Percentiles rank a stretch among this genome's conserved stretches.
Evolutionary conservation across 1,140 invertebrate species (phyloP).

Genomic region (Drosophila mojavensis): DNA sequence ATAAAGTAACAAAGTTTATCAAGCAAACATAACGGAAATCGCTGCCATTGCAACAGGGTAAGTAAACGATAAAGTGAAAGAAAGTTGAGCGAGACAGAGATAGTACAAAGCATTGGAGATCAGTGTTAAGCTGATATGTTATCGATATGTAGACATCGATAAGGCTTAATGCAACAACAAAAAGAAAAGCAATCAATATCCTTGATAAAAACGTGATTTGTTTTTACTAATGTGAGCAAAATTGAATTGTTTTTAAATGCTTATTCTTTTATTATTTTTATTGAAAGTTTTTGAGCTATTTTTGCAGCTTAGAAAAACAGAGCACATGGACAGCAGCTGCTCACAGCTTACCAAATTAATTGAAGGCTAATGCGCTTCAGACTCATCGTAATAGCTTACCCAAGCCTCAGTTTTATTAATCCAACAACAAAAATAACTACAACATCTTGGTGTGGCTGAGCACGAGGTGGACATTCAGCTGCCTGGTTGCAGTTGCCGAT

Average conservation of each 20-base stretch:
- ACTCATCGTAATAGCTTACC: background rate
- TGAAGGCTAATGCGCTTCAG: background rate
- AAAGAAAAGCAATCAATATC: too few species aligned
- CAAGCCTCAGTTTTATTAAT: constrained; percentile 21
- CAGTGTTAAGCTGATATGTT: constrained; percentile 5
- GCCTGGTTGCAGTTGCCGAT: constrained; percentile 21
- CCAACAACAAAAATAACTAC: background rate
- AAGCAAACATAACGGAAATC: constrained; percentile 33
- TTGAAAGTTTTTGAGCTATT: too few species aligned
- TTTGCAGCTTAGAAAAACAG: too few species aligned
- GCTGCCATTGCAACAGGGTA: constrained; percentile 7
- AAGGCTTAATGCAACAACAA: background rate
- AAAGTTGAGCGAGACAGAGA: background rate
- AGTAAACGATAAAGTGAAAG: background rate
- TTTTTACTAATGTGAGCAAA: too few species aligned
- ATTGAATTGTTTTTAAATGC: too few species aligned
- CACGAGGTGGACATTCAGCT: constrained; percentile 13
- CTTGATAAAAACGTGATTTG: too few species aligned
- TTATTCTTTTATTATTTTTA: too few species aligned
- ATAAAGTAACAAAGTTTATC: constrained; percentile 43
- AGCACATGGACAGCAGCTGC: too few species aligned
- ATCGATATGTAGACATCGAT: constrained; percentile 5
- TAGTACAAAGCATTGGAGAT: constrained; percentile 8
- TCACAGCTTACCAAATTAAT: background rate
- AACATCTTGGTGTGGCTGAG: background rate